Evolutionary conservation across 2,888 invertebrate genomes (phyloP).

Genomic region (Ischnura elegans): DNA sequence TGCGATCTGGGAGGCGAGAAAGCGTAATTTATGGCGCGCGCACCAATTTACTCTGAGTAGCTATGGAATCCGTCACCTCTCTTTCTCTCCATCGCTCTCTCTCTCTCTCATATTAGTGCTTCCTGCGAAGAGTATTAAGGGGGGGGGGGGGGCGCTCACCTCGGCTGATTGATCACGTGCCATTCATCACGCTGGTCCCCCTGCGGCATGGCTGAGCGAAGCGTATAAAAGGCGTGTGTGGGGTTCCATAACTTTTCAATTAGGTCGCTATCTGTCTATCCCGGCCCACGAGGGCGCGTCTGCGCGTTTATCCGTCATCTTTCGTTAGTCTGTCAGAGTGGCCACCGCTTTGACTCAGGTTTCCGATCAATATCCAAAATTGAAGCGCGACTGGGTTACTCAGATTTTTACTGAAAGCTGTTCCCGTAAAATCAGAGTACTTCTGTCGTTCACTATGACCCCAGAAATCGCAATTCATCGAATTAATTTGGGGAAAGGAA

Average conservation of each 20-base stretch:
- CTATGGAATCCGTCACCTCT: background rate
- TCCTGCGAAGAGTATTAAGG: constrained; percentile 1
- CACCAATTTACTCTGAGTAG: background rate
- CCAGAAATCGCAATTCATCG: too few relatives aligned
- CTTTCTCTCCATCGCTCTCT: too few relatives aligned
- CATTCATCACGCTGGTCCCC: background rate
- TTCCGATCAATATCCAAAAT: too few relatives aligned
- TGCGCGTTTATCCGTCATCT: background rate
- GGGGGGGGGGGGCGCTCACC: background rate
- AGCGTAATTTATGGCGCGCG: background rate
- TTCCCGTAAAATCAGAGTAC: background rate
- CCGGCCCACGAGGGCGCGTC: background rate
- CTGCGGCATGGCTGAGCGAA: background rate
- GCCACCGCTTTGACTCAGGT: background rate
- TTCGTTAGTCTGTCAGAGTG: background rate
- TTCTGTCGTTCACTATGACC: background rate
- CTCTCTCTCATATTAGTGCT: background rate
- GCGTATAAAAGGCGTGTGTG: background rate
- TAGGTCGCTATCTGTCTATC: background rate
- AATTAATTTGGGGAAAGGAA: too few relatives aligned
- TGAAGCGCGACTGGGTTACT: background rate
- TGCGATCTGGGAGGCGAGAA: background rate
- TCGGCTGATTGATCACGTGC: background rate
- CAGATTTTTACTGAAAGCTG: background rate
- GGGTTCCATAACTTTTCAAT: background rate